These are phyloP conservation scores for Euplexia lucipara DNA, from an alignment of 2,888 invertebrate genomes.

Conservation along the genomic window DNA sequence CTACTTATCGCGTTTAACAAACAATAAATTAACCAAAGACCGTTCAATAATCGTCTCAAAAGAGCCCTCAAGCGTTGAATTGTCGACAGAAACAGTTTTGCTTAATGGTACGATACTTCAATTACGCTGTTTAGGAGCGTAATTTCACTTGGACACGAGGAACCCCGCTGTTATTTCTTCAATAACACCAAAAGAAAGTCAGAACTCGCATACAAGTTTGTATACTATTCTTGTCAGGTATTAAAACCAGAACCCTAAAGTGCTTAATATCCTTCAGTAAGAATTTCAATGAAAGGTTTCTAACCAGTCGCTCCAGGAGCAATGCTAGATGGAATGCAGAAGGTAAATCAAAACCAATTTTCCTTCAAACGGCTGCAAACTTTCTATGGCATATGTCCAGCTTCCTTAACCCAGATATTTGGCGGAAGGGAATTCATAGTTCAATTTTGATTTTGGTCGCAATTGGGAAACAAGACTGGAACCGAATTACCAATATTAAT, in stretches of 20 bases:
- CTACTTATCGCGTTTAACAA: neutral
- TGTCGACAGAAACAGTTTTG: constrained; percentile 16
- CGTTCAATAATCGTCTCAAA: neutral
- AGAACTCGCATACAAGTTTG: neutral
- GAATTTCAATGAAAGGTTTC: neutral
- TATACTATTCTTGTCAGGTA: neutral
- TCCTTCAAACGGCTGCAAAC: neutral
- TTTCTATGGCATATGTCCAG: neutral
- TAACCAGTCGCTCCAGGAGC: neutral
- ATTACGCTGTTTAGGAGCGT: constrained; percentile 40
- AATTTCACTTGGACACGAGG: constrained; percentile 39
- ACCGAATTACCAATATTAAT: constrained; percentile 6
- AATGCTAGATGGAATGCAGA: neutral
- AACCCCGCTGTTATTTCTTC: constrained; percentile 39
- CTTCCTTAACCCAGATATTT: neutral
- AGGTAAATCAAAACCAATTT: neutral
- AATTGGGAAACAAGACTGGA: neutral
- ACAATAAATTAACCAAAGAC: neutral
- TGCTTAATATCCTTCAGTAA: neutral
- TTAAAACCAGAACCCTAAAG: constrained; percentile 19
- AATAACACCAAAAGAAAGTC: constrained; percentile 20
- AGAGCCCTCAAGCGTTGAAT: constrained; percentile 7
- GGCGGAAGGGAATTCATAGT: neutral
- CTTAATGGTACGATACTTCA: constrained; percentile 28
- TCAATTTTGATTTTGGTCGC: neutral